phyloP scores from a whole-genome alignment of 2,888 invertebrate species.

The Euplexia lucipara region DNA sequence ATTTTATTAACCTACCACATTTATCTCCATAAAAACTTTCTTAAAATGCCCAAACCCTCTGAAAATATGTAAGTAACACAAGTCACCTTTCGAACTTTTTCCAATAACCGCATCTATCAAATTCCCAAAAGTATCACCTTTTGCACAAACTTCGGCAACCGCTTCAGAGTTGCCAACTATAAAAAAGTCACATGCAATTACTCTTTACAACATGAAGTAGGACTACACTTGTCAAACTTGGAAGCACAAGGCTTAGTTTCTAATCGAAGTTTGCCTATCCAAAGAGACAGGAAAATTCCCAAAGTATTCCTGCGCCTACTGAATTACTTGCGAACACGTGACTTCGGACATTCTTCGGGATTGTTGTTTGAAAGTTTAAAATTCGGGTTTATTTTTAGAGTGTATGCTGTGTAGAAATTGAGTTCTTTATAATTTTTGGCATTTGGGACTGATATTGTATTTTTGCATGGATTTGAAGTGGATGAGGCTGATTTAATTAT shows the following conservation, averaged over 20 bases:
- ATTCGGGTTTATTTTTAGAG: conserved; percentile 42
- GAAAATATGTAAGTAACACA: conserved; percentile 16
- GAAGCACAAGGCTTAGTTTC: conserved; percentile 64
- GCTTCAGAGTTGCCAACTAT: conserved; percentile 53
- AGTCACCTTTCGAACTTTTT: conserved; percentile 37
- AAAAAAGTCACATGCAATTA: conserved; percentile 66
- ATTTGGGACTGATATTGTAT: conserved; percentile 5
- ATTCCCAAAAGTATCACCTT: conserved; percentile 50
- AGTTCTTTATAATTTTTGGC: conserved; percentile 9
- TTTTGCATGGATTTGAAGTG: conserved; percentile 2
- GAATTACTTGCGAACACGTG: conserved; percentile 65
- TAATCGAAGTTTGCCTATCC: conserved; percentile 71
- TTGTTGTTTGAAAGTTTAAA: conserved; percentile 43
- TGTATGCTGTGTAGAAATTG: conserved; percentile 19
- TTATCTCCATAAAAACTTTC: conserved; percentile 8
- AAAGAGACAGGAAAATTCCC: conserved; percentile 61
- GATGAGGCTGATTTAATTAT: not conserved
- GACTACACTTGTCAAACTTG: conserved; percentile 68
- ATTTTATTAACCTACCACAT: conserved; percentile 4
- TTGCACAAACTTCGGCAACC: conserved; percentile 49
- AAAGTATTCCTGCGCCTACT: conserved; percentile 65
- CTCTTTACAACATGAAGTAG: conserved; percentile 63
- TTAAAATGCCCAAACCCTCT: conserved; percentile 5
- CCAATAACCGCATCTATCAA: conserved; percentile 49
- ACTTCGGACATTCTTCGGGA: conserved; percentile 57